Evolutionary conservation across 2,888 invertebrate genomes (phyloP), one percentile per base, ranked within the genome.

Genomic region (Mimumesa dahlbomi): DNA sequence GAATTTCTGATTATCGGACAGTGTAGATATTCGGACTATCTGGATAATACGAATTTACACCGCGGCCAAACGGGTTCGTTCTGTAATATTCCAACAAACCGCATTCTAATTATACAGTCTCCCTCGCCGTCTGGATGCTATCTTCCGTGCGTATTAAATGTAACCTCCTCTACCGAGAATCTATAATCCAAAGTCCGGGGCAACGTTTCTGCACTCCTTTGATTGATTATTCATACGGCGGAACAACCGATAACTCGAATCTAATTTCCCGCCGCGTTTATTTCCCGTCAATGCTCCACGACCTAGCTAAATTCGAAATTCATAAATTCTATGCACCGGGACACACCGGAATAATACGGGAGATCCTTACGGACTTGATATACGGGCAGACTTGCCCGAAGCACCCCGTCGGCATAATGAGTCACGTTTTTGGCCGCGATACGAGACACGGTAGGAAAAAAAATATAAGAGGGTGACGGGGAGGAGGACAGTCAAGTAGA

Each of bases 341-440:
- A 50, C 58, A 48, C 16, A 43, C 40, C 42, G 64, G 53, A 69
- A 64, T 64, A 64, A 68, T 68, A 64, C 25, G n/a, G 64, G 34
- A 45, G 25, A 19, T 48, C 13, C 19, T n/a, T 25, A 38, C 22
- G n/a, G 34, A 25, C 46, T 52, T 64, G 64, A 74, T 46, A 58
- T 68, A 74, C 48, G 62, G 57, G 50, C 48, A 16, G 31, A 52
- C 48, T 43, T 48, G 34, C 46, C 25, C 36, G 42, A 16, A 43
- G 58, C 36, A 40, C 36, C 5, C 25, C 11, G n/a, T n/a, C n/a
- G n/a, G n/a, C 18, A 52, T 65, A 62, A 77, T 69, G 69, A 75
- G 77, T 66, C 66, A 68, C 65, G 71, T n/a, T 71, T 71, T 63
- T 63, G 61, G 53, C 56, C 52, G 38, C 25, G 14, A 14, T n/a